phyloP scores from a whole-genome alignment of 2,888 invertebrate species.

The Apamea epomidion region DNA sequence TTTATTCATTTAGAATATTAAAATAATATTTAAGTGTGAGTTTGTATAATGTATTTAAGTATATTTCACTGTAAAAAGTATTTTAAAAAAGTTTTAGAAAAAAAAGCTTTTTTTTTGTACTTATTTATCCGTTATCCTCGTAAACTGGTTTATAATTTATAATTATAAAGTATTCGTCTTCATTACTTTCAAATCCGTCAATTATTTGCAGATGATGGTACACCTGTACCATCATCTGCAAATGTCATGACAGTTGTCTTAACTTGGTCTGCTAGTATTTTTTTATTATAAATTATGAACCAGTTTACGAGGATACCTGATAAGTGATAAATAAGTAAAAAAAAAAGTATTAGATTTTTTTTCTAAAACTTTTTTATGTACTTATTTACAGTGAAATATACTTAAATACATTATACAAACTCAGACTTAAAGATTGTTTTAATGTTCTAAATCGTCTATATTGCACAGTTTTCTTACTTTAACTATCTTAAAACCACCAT shows the following conservation, averaged over 20 bases:
- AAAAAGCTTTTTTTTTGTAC: too few species aligned
- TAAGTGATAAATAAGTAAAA: too few species aligned
- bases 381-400: background rate
- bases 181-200: background rate
- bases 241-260: background rate
- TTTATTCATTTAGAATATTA: too few species aligned
- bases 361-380: background rate
- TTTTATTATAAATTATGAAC: background rate
- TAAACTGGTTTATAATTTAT: background rate
- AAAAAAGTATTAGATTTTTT: too few species aligned
- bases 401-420: background rate
- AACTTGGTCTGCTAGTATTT: background rate
- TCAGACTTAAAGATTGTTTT: background rate
- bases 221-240: background rate
- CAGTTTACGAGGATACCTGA: background rate
- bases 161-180: background rate
- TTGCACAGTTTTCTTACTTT: background rate
- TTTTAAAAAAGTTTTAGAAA: too few species aligned
- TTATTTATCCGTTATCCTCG: too few species aligned
- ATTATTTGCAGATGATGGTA: background rate
- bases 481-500: too few species aligned
- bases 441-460: background rate
- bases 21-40: too few species aligned
- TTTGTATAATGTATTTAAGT: background rate
- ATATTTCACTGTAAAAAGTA: background rate